Evolutionary conservation across 2,888 invertebrate species (phyloP).

Genomic region (Schrankia costaestrigalis): DNA sequence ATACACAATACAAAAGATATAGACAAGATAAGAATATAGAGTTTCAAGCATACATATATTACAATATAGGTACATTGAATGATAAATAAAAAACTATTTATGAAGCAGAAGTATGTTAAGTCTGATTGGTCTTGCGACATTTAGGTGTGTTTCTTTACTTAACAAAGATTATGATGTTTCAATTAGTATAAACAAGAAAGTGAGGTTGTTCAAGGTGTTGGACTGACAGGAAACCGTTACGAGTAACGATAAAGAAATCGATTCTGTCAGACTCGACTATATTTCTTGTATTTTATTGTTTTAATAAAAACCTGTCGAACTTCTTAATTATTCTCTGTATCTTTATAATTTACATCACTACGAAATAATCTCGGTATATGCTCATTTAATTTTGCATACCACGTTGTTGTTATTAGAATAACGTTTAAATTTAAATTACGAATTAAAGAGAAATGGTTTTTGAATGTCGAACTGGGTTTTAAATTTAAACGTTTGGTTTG

Average conservation of each 20-base stretch:
- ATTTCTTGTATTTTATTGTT: conserved; percentile 40
- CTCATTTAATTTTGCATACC: conserved; percentile 14
- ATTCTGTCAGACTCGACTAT: conserved; percentile 33
- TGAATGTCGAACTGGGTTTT: too few relatives aligned
- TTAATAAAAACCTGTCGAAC: conserved; percentile 25
- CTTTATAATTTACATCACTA: conserved; percentile 19
- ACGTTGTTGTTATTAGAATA: conserved; percentile 5
- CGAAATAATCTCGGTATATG: conserved; percentile 15
- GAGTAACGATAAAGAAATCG: conserved; percentile 32
- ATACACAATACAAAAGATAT: too few relatives aligned
- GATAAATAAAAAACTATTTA: too few relatives aligned
- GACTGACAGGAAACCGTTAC: conserved; percentile 35
- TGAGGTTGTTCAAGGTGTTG: conserved; percentile 19
- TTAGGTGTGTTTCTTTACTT: conserved; percentile 14
- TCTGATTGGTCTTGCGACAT: too few relatives aligned
- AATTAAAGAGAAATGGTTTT: too few relatives aligned
- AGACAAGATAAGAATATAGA: too few relatives aligned
- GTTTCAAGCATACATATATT: too few relatives aligned
- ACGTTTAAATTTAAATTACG: conserved; percentile 8
- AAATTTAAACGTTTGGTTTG: too few relatives aligned
- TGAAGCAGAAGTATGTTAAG: too few relatives aligned
- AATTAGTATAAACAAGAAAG: conserved; percentile 31
- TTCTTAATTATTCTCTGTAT: conserved; percentile 17
- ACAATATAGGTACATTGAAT: too few relatives aligned
- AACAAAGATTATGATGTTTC: conserved; percentile 20